Percentiles rank a stretch among this genome's conserved stretches.
phyloP scores from a whole-genome alignment of 2,113 vertebrate species.

The Gambusia holbrooki region DNA sequence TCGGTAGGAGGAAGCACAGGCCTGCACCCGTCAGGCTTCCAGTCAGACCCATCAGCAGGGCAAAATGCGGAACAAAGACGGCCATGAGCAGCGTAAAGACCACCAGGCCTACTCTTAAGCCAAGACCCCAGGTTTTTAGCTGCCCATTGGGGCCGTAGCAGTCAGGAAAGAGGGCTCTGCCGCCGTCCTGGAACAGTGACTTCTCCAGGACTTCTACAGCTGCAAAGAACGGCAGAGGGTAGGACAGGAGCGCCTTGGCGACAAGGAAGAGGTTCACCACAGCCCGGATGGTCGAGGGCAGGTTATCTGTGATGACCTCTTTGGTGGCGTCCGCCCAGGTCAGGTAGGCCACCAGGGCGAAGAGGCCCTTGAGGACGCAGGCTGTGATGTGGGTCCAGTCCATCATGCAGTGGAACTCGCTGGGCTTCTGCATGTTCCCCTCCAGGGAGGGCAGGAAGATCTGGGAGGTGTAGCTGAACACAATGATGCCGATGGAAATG shows the following conservation, averaged over 20 bases:
- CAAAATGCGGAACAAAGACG: slow-evolving; percentile 95
- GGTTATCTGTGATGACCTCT: slow-evolving; percentile 97
- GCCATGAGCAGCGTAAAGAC: slow-evolving; percentile 97
- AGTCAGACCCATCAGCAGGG: slow-evolving; percentile 96
- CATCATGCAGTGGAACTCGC: slow-evolving; percentile 98
- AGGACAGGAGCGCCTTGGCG: slow-evolving; percentile 92
- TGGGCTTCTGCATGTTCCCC: slow-evolving; percentile 95
- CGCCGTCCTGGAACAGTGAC: slow-evolving; percentile 92
- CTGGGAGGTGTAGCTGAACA: slow-evolving; percentile 99
- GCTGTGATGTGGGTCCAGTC: slow-evolving; percentile 97
- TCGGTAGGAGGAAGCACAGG: slow-evolving; percentile 95
- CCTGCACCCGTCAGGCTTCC: slow-evolving; percentile 96
- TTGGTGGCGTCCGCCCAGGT: slow-evolving; percentile 98
- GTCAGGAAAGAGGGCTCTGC: slow-evolving; percentile 87
- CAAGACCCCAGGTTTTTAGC: slow-evolving; percentile 93
- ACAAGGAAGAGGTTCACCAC: slow-evolving; percentile 97
- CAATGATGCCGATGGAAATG: slow-evolving; percentile 97
- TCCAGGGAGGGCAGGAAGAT: slow-evolving; percentile 97
- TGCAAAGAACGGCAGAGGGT: slow-evolving; percentile 95
- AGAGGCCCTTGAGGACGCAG: slow-evolving; percentile 95
- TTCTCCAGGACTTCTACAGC: slow-evolving; percentile 95
- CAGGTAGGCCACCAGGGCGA: slow-evolving; percentile 94
- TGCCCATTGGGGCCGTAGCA: slow-evolving; percentile 89
- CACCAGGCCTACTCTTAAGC: slow-evolving; percentile 88
- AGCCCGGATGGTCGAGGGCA: slow-evolving; percentile 92